These are phyloP conservation scores for Cylloceria caligata DNA, from an alignment of 2,888 invertebrate species.

Conservation along the genomic window DNA sequence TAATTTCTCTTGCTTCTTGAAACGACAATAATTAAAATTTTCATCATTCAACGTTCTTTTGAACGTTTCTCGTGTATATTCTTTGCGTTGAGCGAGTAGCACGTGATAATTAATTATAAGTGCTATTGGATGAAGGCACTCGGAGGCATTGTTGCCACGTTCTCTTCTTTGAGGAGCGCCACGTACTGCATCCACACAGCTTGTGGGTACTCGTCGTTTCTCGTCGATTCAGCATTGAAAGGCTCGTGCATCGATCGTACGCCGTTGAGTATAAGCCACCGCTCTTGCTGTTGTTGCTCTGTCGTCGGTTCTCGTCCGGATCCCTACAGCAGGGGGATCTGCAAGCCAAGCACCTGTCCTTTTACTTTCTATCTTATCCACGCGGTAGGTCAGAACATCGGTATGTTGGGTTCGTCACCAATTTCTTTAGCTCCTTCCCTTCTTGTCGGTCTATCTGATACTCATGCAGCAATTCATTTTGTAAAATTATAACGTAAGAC, in stretches of 20 bases:
- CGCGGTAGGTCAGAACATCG: slow-evolving; percentile 53
- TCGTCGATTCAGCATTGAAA: slow-evolving; percentile 57
- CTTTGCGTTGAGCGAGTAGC: background rate
- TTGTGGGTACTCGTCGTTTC: slow-evolving; percentile 12
- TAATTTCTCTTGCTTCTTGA: slow-evolving; percentile 26
- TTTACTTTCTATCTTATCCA: slow-evolving; percentile 36
- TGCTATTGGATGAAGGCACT: slow-evolving; percentile 46
- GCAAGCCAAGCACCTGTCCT: slow-evolving; percentile 40
- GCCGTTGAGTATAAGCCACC: slow-evolving; percentile 1
- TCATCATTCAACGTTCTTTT: slow-evolving; percentile 25
- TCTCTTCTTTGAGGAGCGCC: slow-evolving; percentile 49
- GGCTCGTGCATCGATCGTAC: slow-evolving; percentile 60
- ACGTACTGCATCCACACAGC: slow-evolving; percentile 9
- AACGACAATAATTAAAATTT: slow-evolving; percentile 19
- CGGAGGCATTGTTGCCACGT: slow-evolving; percentile 58
- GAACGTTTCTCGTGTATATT: slow-evolving; percentile 2
- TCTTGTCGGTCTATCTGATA: no score
- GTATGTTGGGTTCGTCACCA: slow-evolving; percentile 32
- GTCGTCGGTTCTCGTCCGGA: slow-evolving; percentile 8
- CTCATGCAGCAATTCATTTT: no score
- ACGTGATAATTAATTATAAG: slow-evolving; percentile 61
- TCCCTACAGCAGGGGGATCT: slow-evolving; percentile 11
- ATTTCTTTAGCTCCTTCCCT: background rate
- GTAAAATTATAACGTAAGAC: no score
- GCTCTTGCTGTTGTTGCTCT: background rate